phyloP scores from a whole-genome alignment of 1,140 invertebrate species.

The Drosophila santomea region DNA sequence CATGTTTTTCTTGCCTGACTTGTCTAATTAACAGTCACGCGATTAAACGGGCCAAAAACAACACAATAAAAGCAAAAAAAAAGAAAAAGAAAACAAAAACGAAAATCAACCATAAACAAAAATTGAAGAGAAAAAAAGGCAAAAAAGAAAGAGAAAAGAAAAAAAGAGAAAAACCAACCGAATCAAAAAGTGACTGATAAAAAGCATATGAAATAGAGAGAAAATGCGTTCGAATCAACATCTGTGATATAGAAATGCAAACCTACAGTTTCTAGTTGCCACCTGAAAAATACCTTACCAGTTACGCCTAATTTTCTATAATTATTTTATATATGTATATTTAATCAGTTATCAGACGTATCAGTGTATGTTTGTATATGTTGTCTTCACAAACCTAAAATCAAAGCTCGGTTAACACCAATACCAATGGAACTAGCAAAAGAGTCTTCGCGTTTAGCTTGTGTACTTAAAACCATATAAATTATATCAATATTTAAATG shows the following conservation, averaged over 20 bases:
- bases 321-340: slow-evolving; percentile 45
- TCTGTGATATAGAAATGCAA: slow-evolving; percentile 57
- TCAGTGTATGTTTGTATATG: slow-evolving; percentile 58
- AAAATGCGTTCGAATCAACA: slow-evolving; percentile 51
- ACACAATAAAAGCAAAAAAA: slow-evolving; percentile 26
- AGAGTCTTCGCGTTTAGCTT: slow-evolving; percentile 54
- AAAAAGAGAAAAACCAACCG: slow-evolving; percentile 44
- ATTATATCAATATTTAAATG: slow-evolving; percentile 26
- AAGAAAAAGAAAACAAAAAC: slow-evolving; percentile 13
- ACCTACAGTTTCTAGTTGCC: slow-evolving; percentile 59
- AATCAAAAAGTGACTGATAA: slow-evolving; percentile 54
- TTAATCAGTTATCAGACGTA: slow-evolving; percentile 44
- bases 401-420: slow-evolving; percentile 45
- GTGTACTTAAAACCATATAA: slow-evolving; percentile 28
- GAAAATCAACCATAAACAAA: slow-evolving; percentile 54
- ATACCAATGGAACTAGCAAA: slow-evolving; percentile 37
- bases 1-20: slow-evolving; percentile 83
- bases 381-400: slow-evolving; percentile 39
- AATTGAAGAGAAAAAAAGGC: slow-evolving; percentile 37
- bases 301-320: slow-evolving; percentile 61
- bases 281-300: slow-evolving; percentile 50
- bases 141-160: slow-evolving; percentile 41
- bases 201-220: slow-evolving; percentile 24
- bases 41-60: slow-evolving; percentile 79
- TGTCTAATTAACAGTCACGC: slow-evolving; percentile 73